Evolutionary conservation across 2,113 vertebrate species (phyloP).

Genomic region (Dasypus novemcinctus): DNA sequence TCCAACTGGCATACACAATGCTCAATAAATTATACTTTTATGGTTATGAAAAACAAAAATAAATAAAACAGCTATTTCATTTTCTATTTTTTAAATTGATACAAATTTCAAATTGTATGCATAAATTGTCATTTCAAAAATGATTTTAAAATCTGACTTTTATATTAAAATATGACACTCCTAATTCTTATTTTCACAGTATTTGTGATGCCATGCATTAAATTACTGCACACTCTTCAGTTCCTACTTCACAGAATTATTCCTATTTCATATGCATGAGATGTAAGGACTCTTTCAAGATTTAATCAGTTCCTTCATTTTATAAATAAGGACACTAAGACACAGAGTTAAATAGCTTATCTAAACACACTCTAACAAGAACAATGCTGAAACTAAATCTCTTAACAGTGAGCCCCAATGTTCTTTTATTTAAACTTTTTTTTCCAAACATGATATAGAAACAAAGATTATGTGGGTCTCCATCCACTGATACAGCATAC

Average conservation of each 20-base stretch:
- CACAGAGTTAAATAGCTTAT: background rate
- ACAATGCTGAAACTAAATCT: conserved; percentile 5
- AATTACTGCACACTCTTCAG: conserved; percentile 6
- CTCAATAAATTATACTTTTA: conserved; percentile 15
- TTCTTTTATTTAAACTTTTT: background rate
- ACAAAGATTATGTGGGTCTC: too few relatives aligned
- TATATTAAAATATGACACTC: conserved; percentile 25
- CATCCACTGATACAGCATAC: too few relatives aligned
- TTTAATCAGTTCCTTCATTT: conserved; percentile 22
- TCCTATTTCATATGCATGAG: conserved; percentile 39
- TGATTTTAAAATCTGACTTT: conserved; percentile 13
- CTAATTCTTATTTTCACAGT: conserved; percentile 41
- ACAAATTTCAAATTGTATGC: background rate
- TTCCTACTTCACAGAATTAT: conserved; percentile 25
- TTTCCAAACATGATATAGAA: too few relatives aligned
- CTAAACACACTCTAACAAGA: background rate
- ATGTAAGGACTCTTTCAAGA: conserved; percentile 31
- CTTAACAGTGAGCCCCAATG: background rate
- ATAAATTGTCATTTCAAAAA: conserved; percentile 18
- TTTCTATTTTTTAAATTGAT: conserved; percentile 5
- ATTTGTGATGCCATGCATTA: conserved; percentile 21
- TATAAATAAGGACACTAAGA: background rate
- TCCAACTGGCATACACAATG: background rate
- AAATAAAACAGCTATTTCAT: conserved; percentile 4
- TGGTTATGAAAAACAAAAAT: background rate